A percentile compares a stretch with the other conserved stretches of the same genome.
phyloP scores from a whole-genome alignment of 2,113 vertebrate species.

The Cochlearius cochlearius region DNA sequence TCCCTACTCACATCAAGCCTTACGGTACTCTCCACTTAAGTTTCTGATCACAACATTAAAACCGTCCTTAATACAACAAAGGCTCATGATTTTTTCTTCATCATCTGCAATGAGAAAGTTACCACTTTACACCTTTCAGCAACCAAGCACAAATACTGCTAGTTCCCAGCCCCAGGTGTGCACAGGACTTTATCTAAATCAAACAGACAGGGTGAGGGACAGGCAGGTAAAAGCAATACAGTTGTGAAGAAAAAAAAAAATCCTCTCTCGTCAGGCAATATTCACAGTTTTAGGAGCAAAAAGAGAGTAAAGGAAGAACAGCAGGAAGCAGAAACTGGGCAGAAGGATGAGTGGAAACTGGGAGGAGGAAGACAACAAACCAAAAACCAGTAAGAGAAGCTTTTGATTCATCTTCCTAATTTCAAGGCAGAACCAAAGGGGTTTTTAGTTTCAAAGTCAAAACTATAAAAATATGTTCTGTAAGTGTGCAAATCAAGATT shows the following conservation, averaged over 20 bases:
- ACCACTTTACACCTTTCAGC: not conserved
- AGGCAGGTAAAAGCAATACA: not conserved
- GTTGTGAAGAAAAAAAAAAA: not conserved
- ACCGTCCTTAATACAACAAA: not conserved
- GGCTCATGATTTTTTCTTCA: not conserved
- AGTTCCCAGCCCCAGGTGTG: not conserved
- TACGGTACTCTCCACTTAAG: not conserved
- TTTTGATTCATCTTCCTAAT: not conserved
- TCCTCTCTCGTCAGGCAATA: not conserved
- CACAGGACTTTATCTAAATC: not conserved
- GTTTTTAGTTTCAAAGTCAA: not conserved
- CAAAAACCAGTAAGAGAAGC: not conserved
- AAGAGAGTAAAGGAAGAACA: not conserved
- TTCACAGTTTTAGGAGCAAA: not conserved
- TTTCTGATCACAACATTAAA: not conserved
- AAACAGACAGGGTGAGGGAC: not conserved
- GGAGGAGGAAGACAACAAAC: not conserved
- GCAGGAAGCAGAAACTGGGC: not conserved
- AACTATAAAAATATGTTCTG: not conserved
- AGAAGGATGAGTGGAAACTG: not conserved
- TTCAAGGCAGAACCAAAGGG: not conserved
- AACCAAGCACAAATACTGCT: not conserved
- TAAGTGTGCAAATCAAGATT: not conserved
- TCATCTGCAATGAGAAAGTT: not conserved
- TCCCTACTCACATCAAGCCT: not conserved